phyloP scores from a whole-genome alignment of 2,888 invertebrate species.

The Microctonus brassicae region DNA sequence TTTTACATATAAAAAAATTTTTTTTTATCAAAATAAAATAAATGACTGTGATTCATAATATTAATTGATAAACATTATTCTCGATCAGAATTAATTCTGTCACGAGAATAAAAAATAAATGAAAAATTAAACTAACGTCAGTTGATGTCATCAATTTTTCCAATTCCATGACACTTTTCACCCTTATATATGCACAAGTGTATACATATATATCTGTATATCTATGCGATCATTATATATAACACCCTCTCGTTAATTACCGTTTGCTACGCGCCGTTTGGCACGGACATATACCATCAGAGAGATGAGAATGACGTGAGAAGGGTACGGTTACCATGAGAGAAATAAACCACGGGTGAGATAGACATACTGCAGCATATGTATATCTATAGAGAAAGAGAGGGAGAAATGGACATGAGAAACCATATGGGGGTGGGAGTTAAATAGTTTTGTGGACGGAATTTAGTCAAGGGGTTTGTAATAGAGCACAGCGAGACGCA shows the following conservation, averaged over 20 bases:
- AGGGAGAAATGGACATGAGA: constrained; percentile 4
- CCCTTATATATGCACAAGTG: neutral
- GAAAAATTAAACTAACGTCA: neutral
- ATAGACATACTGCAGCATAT: too few species aligned
- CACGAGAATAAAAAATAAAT: neutral
- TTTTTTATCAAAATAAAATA: neutral
- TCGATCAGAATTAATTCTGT: neutral
- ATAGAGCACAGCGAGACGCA: neutral
- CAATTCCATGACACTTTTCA: constrained; percentile 1
- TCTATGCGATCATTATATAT: constrained; percentile 5
- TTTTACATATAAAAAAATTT: neutral
- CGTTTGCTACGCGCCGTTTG: constrained; percentile 28
- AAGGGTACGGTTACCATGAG: constrained; percentile 10
- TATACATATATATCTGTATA: neutral
- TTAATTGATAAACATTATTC: neutral
- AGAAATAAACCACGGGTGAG: neutral
- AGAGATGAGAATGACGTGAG: constrained; percentile 18
- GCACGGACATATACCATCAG: constrained; percentile 19
- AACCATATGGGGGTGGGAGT: neutral
- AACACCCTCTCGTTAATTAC: constrained; percentile 27
- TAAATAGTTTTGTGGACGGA: neutral
- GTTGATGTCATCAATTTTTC: constrained; percentile 6
- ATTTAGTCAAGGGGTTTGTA: neutral
- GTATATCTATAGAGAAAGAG: constrained; percentile 1
- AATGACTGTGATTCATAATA: neutral